phyloP scores from a whole-genome alignment of 2,888 invertebrate genomes.

The Lordiphosa andalusiaca region DNA sequence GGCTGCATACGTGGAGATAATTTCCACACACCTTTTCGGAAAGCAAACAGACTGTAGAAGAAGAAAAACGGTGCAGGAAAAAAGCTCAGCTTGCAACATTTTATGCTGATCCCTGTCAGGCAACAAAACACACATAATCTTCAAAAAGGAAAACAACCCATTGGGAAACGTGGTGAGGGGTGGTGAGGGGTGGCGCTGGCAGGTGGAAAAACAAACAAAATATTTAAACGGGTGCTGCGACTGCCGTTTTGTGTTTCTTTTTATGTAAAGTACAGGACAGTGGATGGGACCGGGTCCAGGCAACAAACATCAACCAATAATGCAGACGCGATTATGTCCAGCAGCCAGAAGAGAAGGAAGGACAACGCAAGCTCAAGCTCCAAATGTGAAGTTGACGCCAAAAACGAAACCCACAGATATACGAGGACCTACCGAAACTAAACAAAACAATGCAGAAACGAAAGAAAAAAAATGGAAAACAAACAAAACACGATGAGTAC shows the following conservation, averaged over 20 bases:
- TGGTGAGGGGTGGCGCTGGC: slow-evolving; percentile 1
- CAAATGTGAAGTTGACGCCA: slow-evolving; percentile 69
- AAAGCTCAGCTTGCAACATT: slow-evolving; percentile 79
- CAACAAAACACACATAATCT: slow-evolving; percentile 80
- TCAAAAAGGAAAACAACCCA: slow-evolving; percentile 78
- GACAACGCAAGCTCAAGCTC: slow-evolving; percentile 42
- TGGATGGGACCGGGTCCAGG: slow-evolving; percentile 9
- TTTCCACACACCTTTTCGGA: slow-evolving; percentile 33
- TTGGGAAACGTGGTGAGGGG: background rate
- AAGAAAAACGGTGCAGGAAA: slow-evolving; percentile 37
- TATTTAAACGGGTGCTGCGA: slow-evolving; percentile 46
- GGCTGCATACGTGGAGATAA: slow-evolving; percentile 22
- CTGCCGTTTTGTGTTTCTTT: slow-evolving; percentile 22
- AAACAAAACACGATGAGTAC: slow-evolving; percentile 65
- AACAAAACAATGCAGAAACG: slow-evolving; percentile 5
- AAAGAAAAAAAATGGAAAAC: slow-evolving; percentile 70
- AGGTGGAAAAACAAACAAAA: slow-evolving; percentile 60
- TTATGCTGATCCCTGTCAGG: slow-evolving; percentile 80
- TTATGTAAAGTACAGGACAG: slow-evolving; percentile 47
- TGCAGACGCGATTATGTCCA: slow-evolving; percentile 80
- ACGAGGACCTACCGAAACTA: slow-evolving; percentile 37
- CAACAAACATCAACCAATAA: slow-evolving; percentile 78
- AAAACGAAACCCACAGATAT: slow-evolving; percentile 32
- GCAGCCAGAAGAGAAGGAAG: slow-evolving; percentile 52
- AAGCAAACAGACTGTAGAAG: slow-evolving; percentile 23